phyloP scores from a whole-genome alignment of 2,888 invertebrate genomes.

The Celastrina argiolus region DNA sequence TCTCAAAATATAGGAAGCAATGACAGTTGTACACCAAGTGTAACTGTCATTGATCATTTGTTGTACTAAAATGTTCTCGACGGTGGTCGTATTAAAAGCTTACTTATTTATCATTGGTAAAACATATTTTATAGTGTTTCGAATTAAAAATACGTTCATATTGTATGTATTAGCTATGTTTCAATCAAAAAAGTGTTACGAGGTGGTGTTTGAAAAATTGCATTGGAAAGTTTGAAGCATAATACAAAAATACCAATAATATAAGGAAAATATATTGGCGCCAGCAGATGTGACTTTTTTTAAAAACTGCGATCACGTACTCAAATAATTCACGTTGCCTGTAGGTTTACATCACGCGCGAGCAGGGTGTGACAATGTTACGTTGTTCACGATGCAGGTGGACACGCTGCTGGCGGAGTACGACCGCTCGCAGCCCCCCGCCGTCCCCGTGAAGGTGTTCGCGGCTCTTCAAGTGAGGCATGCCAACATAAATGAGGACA shows the following conservation, averaged over 20 bases:
- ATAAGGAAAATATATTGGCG: no score
- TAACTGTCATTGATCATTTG: no score
- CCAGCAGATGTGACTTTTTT: not conserved
- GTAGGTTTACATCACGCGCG: not conserved
- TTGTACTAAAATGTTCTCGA: not conserved
- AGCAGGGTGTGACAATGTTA: slow-evolving; percentile 46
- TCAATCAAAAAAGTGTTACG: no score
- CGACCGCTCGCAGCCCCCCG: slow-evolving; percentile 53
- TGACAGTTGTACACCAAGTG: not conserved
- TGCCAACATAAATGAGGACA: slow-evolving; percentile 81
- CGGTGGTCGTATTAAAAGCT: not conserved
- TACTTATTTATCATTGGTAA: not conserved
- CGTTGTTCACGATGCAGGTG: slow-evolving; percentile 48
- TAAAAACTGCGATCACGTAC: not conserved
- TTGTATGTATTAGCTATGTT: no score
- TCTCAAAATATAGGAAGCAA: not conserved
- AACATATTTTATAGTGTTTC: no score
- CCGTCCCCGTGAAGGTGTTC: slow-evolving; percentile 58
- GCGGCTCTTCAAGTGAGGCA: slow-evolving; percentile 80
- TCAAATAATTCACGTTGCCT: not conserved
- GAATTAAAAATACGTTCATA: no score
- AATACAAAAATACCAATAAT: no score
- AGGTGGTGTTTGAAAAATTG: no score
- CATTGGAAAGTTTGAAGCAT: no score
- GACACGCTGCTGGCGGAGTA: slow-evolving; percentile 64